Evolutionary conservation across 2,113 vertebrate species (phyloP), one percentile per base, ranked within the genome.

Genomic region (Melanerpes formicivorus): DNA sequence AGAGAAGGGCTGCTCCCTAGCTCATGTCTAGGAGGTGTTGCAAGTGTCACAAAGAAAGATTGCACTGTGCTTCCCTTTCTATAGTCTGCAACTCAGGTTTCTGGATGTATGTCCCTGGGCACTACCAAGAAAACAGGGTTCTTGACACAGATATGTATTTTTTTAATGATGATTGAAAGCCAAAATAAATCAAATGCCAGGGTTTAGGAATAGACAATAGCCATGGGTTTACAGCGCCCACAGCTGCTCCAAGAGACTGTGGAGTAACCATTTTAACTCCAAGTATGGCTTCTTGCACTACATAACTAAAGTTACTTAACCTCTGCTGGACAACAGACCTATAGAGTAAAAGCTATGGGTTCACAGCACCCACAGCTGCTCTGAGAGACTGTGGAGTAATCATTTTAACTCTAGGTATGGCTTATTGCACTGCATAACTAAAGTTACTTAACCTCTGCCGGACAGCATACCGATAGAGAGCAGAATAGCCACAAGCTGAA

Each of bases 151-250:
- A 34, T 29, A 85, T 52, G 55, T 88, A 16, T 86, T 77, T 90
- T 62, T 84, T 29, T 86, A 93, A 96, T 54, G 46, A 85, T 88
- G 94, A 96, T 23, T 70, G 94, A 97, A 88, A 92, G 80, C 42
- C 74, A 62, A 64, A 96, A 93, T 84, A 75, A 96, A 96, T 88
- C 6, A 29, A 95, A 88, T 66, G 87, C 66, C 89, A 78, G n/a
- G 69, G 91, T 84, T 94, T 88, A 72, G 87, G 90, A 91, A 54
- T 5, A 82, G 78, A 79, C 56, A 83, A 89, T 7, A 92, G 65
- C 81, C 67, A 0, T 9, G 58, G 70, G 62, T 4, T 86, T 80
- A 66, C 70, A 42, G 63, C 74, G 87, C 63, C 88, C 85, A 77
- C 3, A 11, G 42, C 50, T 69, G 32, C n/a, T 71, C 52, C 66